Evolutionary conservation across 2,113 vertebrate species (phyloP).

Genomic region (Tupaia tana): DNA sequence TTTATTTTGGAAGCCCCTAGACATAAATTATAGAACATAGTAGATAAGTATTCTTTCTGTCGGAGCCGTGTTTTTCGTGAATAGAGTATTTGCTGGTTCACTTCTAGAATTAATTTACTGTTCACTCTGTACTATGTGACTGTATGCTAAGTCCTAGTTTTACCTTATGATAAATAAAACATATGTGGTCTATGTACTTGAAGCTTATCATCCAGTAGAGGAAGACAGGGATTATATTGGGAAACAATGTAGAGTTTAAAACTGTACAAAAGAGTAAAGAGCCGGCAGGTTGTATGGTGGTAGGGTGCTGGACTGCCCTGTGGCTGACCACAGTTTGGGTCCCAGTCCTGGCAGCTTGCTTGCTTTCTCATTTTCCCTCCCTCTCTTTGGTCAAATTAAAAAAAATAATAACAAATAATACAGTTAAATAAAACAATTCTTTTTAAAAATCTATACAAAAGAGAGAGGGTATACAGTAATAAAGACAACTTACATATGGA

Average conservation of each 20-base stretch:
- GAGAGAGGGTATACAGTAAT: neutral
- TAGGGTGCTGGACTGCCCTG: too few relatives aligned
- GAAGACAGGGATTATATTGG: neutral
- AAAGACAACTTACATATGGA: conserved; percentile 41
- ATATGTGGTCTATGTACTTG: conserved; percentile 3
- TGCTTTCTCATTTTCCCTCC: too few relatives aligned
- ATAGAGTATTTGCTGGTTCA: conserved; percentile 20
- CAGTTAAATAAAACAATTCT: too few relatives aligned
- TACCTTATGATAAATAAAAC: conserved; percentile 6
- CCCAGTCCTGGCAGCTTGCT: too few relatives aligned
- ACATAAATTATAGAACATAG: neutral
- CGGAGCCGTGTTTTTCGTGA: neutral
- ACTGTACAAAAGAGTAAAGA: neutral
- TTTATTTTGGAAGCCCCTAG: conserved; percentile 28
- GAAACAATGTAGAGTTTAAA: conserved; percentile 30
- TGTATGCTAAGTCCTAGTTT: conserved; percentile 16
- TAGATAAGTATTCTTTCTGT: conserved; percentile 27
- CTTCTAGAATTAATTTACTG: conserved; percentile 14
- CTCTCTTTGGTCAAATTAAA: too few relatives aligned
- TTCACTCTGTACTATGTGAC: conserved; percentile 22
- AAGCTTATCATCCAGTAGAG: neutral
- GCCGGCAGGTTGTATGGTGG: too few relatives aligned
- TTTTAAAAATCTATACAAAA: neutral
- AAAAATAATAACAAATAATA: too few relatives aligned
- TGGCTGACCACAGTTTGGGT: too few relatives aligned